Evolutionary conservation across 2,797 vertebrate genomes (phyloP).

Genomic region (Trachops cirrhosus): DNA sequence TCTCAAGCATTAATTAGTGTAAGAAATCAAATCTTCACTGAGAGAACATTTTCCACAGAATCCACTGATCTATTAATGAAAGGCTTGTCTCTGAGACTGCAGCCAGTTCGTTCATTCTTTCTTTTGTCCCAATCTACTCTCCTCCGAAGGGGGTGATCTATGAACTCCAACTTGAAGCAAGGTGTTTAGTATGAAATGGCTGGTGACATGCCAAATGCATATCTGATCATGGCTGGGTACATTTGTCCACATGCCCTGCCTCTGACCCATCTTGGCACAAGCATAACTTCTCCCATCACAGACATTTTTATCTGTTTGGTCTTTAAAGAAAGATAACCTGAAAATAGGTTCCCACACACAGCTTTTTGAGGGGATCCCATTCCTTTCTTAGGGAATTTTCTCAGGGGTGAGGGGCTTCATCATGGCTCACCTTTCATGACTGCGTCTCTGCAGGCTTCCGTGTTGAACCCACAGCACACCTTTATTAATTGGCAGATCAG

Average conservation of each 20-base stretch:
- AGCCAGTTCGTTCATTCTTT: not conserved
- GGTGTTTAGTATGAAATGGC: conserved; percentile 13
- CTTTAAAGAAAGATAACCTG: conserved; percentile 36
- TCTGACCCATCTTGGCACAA: not conserved
- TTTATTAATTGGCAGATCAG: conserved; percentile 45
- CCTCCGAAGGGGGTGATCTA: not conserved
- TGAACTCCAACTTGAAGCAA: not conserved
- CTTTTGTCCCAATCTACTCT: not conserved
- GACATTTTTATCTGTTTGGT: conserved; percentile 43
- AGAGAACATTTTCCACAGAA: not conserved
- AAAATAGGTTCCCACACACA: conserved; percentile 22
- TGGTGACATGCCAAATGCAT: not conserved
- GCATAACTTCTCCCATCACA: not conserved
- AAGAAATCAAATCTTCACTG: conserved; percentile 42
- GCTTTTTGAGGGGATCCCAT: not conserved
- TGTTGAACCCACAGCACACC: conserved; percentile 44
- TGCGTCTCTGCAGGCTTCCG: conserved; percentile 38
- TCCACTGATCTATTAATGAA: not conserved
- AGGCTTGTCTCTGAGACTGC: conserved; percentile 11
- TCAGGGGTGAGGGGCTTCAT: not conserved
- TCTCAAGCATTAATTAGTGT: conserved; percentile 30
- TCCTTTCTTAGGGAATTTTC: not conserved
- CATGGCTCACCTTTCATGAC: conserved; percentile 84
- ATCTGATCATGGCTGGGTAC: not conserved
- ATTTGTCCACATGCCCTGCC: not conserved